A percentile compares a stretch with the other conserved stretches of the same genome.
Conservation (phyloP, 2,888 invertebrate genomes). For the Dicycla oo region DNA sequence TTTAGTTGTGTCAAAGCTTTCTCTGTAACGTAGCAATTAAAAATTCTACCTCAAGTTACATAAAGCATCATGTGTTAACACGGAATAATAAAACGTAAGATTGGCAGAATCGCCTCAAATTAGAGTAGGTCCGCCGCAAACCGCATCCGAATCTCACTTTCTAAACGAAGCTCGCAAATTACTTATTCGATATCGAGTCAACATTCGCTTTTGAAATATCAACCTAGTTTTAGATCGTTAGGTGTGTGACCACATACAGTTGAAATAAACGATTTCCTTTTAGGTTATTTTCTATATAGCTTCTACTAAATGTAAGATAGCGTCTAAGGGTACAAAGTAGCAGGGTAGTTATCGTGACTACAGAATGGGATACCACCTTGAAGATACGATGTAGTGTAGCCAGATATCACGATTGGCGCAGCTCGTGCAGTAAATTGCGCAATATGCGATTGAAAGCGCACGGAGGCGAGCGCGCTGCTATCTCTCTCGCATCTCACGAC, state of each 20-base stretch:
- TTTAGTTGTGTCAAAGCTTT: slow-evolving; percentile 83
- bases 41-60: slow-evolving; percentile 53
- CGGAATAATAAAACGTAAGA: too few species aligned
- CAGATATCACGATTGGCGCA: slow-evolving; percentile 78
- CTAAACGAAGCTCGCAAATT: slow-evolving; percentile 70
- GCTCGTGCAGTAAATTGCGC: slow-evolving; percentile 86
- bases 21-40: slow-evolving; percentile 81
- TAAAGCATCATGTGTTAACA: slow-evolving; percentile 61
- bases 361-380: slow-evolving; percentile 78
- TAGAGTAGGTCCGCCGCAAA: slow-evolving; percentile 66
- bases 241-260: slow-evolving; percentile 54
- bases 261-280: slow-evolving; percentile 45
- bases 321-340: slow-evolving; percentile 18
- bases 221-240: slow-evolving; percentile 69
- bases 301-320: slow-evolving; percentile 23
- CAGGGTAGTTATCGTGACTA: slow-evolving; percentile 77
- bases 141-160: slow-evolving; percentile 72
- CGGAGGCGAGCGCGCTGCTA: slow-evolving; percentile 75
- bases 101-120: slow-evolving; percentile 44
- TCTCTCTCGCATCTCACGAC: slow-evolving; percentile 84
- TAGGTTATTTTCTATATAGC: slow-evolving; percentile 41
- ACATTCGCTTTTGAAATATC: slow-evolving; percentile 73
- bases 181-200: slow-evolving; percentile 62
- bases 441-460: slow-evolving; percentile 84
- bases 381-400: slow-evolving; percentile 76